Evolutionary conservation across 2,113 vertebrate species (phyloP).

Genomic region (Tychaedon coryphoeus): DNA sequence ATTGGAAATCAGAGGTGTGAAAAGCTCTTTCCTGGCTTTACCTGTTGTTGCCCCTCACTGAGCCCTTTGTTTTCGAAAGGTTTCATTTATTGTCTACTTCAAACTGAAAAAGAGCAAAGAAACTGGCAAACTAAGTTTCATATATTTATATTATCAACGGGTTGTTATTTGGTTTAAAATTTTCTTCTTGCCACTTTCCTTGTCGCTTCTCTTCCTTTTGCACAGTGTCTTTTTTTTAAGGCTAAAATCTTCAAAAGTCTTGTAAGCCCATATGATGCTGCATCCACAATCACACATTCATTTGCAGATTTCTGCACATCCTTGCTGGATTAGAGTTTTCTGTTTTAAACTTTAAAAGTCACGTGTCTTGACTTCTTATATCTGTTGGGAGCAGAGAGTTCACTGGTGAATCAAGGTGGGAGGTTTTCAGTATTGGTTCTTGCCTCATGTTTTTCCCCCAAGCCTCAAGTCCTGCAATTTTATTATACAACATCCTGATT

Average conservation of each 20-base stretch:
- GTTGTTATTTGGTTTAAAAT: background rate
- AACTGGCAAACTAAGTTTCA: background rate
- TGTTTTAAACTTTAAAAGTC: background rate
- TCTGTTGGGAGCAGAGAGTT: background rate
- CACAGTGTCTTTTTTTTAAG: background rate
- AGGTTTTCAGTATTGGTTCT: fast-evolving
- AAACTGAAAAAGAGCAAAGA: constrained; percentile 26
- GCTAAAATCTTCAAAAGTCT: background rate
- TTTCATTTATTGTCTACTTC: background rate
- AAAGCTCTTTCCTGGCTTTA: constrained; percentile 24
- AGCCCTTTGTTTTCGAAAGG: background rate
- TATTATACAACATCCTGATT: background rate
- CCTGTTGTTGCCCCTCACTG: background rate
- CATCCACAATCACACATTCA: background rate
- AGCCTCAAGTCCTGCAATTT: background rate
- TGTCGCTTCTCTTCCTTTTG: background rate
- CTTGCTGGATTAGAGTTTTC: background rate
- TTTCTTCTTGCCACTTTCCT: background rate
- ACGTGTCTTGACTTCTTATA: background rate
- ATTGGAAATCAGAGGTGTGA: constrained; percentile 54
- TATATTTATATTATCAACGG: background rate
- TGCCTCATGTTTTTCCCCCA: background rate
- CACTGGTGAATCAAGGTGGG: background rate
- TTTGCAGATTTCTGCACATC: background rate
- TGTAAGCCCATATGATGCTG: background rate